phyloP scores from a whole-genome alignment of 2,113 vertebrate genomes.

The Polypterus senegalus region DNA sequence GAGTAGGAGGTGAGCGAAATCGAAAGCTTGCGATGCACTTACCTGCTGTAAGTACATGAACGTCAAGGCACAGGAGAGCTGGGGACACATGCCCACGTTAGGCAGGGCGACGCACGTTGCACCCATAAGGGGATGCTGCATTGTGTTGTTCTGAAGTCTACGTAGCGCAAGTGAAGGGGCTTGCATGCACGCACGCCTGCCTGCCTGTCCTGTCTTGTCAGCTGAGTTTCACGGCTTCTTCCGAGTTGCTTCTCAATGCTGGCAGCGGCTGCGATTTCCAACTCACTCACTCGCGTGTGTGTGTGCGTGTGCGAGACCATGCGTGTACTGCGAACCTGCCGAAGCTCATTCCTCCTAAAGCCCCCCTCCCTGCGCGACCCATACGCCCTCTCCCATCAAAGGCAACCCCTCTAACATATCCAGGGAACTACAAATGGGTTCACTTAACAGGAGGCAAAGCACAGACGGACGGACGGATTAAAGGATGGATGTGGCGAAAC shows the following conservation, averaged over 20 bases:
- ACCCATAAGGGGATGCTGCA: conserved; percentile 89
- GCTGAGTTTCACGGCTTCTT: conserved; percentile 24
- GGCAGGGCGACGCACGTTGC: conserved; percentile 89
- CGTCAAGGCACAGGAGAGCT: conserved; percentile 93
- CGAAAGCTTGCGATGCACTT: conserved; percentile 45
- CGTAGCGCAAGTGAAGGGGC: conserved; percentile 53
- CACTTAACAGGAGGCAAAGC: conserved; percentile 14
- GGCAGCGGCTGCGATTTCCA: conserved; percentile 10
- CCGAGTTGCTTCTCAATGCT: conserved; percentile 10
- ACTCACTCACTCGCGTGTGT: not conserved
- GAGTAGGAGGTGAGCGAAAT: too few species aligned
- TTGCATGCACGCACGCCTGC: conserved; percentile 47
- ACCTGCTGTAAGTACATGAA: conserved; percentile 98
- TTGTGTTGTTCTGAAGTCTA: conserved; percentile 59
- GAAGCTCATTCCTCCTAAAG: too few species aligned
- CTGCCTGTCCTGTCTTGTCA: conserved; percentile 37
- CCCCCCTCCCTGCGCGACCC: too few species aligned
- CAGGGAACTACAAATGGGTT: not conserved
- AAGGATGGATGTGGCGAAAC: conserved; percentile 48
- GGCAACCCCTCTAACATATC: conserved; percentile 8
- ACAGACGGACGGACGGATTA: conserved; percentile 9
- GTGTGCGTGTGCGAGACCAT: conserved; percentile 1
- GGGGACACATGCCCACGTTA: conserved; percentile 86
- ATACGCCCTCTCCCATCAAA: too few species aligned
- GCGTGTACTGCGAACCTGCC: not conserved